A percentile compares a stretch with the other conserved stretches of the same genome.
phyloP scores from a whole-genome alignment of 2,113 vertebrate genomes.

The Camelus dromedarius region DNA sequence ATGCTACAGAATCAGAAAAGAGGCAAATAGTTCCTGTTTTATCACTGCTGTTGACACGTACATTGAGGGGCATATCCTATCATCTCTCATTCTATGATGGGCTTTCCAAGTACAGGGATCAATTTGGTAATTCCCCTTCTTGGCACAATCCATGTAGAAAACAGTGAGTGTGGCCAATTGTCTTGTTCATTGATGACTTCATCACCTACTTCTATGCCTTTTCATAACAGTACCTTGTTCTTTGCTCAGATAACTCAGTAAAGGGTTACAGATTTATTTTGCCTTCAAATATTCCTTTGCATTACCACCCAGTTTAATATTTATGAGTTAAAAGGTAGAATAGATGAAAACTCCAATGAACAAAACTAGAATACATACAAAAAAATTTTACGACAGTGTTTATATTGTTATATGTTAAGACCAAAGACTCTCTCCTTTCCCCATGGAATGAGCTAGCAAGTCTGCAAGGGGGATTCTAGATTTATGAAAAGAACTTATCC shows the following conservation, averaged over 20 bases:
- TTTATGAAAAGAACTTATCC: not conserved
- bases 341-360: not conserved
- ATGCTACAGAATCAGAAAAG: not conserved
- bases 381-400: not conserved
- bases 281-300: conserved; percentile 31
- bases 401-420: not conserved
- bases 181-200: not conserved
- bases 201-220: not conserved
- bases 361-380: not conserved
- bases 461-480: not conserved
- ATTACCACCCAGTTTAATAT: not conserved
- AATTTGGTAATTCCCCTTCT: not conserved
- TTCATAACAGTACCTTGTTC: not conserved
- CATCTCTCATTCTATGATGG: not conserved
- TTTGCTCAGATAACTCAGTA: not conserved
- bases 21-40: not conserved
- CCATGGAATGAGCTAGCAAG: not conserved
- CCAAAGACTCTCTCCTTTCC: not conserved
- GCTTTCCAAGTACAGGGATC: not conserved
- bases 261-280: conserved; percentile 29
- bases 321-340: not conserved
- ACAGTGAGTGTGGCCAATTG: not conserved
- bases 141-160: not conserved
- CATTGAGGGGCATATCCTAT: not conserved
- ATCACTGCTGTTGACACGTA: not conserved